These are phyloP conservation scores for Plebejus anna DNA, from an alignment of 2,888 invertebrate species.

Conservation along the genomic window DNA sequence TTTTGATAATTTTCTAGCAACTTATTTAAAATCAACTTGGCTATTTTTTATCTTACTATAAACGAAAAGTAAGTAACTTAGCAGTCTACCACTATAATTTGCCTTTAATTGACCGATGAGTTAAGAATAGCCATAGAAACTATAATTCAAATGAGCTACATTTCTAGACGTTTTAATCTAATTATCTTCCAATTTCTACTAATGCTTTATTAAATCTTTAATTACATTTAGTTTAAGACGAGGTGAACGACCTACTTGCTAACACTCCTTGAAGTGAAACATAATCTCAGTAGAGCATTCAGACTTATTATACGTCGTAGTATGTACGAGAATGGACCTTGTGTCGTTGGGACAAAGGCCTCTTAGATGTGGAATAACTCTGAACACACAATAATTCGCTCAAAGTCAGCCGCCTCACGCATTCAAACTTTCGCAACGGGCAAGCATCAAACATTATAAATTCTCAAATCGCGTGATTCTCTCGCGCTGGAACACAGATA, in stretches of 20 bases:
- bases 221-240: constrained; percentile 13
- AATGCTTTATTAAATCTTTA: constrained; percentile 7
- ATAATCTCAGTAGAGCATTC: constrained; percentile 4
- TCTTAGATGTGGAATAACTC: not conserved
- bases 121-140: not conserved
- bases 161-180: not conserved
- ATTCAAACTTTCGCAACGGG: constrained; percentile 21
- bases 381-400: not conserved
- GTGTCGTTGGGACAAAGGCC: not conserved
- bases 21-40: not conserved
- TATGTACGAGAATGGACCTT: not conserved
- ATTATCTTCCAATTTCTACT: not conserved
- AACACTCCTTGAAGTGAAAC: constrained; percentile 21
- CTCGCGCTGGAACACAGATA: constrained; percentile 3
- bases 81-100: too few species aligned
- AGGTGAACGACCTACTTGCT: constrained; percentile 11
- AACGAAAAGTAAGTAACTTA: too few species aligned
- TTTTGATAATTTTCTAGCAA: not conserved
- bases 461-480: constrained; percentile 25
- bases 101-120: not conserved
- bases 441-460: constrained; percentile 21
- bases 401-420: not conserved
- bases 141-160: not conserved
- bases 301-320: not conserved
- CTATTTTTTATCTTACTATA: not conserved